Base-by-base conservation (phyloP, 1,140 invertebrate species). In the Homarus americanus region DNA sequence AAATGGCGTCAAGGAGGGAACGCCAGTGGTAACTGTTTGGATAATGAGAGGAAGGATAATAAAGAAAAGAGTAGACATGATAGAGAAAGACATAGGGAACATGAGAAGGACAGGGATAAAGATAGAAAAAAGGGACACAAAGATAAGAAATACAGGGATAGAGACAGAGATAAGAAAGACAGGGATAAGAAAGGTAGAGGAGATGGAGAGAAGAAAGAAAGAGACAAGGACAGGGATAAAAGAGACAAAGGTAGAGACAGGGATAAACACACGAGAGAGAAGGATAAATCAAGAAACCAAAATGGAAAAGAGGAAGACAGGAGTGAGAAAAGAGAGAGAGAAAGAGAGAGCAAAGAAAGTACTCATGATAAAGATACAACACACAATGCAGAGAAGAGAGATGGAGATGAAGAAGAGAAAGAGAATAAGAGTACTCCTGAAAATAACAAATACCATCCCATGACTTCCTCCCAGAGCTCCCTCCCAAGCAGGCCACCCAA, bases 401-500 rank as follows among this genome's bases (percentile, higher is more conserved):
- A 0, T 9, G 28, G 12, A 0, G n/a, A 44, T 1, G 32, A 79
- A 28, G 32, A 2, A 2, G 40, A 49, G n/a, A 20, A 49, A n/a
- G n/a, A 40, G 2, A 76, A 17, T 24, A 41, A 76, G 5, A n/a
- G 36, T 40, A 32, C 17, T 40, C n/a, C n/a, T n/a, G 28, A 79
- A 15, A 49, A 79, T 9, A 44, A n/a, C 40, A 40, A 20, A 49
- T 12, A 28, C 28, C 40, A 1, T 12, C 2, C 24, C n/a, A 4
- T 79, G 40, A 79, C 76, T 49, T 49, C 76, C 36, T 44, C 40
- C 1, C 76, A 79, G 32, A 79, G 28, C 28, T 85, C 83, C 44
- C n/a, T n/a, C n/a, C 83, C 83, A 32, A 53, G 40, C 28, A 49
- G 69, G 32, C 32, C 69, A 36, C 66, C 83, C 17, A 85, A 49